Conservation (phyloP, 2,797 vertebrate genomes). For the Taeniopygia guttata region DNA sequence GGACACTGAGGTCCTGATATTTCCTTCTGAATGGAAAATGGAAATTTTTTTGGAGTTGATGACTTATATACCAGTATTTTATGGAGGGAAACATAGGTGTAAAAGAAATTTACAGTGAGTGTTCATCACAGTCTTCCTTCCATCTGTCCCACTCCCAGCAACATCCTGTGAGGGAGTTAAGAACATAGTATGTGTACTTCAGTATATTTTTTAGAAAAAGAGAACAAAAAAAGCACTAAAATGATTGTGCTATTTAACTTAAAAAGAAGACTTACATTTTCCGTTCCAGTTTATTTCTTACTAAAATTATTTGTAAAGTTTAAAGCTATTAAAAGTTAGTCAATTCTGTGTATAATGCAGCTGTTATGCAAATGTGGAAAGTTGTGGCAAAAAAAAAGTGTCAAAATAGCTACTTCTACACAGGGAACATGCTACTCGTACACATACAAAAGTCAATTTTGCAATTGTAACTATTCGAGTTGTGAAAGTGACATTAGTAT, state of each 20-base stretch:
- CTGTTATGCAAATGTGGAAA: neutral
- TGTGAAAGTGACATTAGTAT: neutral
- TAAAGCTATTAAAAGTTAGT: neutral
- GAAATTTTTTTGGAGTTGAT: neutral
- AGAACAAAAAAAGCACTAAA: neutral
- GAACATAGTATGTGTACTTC: neutral
- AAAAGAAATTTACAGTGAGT: neutral
- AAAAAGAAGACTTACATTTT: neutral
- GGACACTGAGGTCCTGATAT: neutral
- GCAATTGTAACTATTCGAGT: neutral
- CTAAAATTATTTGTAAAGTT: neutral
- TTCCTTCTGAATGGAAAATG: neutral
- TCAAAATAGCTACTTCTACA: neutral
- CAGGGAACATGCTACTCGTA: neutral
- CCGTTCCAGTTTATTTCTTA: neutral
- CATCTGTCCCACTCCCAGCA: neutral
- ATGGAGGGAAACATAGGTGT: neutral
- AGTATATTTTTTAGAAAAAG: neutral
- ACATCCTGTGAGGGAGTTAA: neutral
- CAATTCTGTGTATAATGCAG: neutral
- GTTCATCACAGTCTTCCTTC: neutral
- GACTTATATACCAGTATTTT: neutral
- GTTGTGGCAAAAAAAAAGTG: neutral
- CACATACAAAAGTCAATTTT: neutral
- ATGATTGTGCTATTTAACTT: neutral